phyloP scores from a whole-genome alignment of 35 echinoderm and acorn worm genomes.

The Patiria miniata region DNA sequence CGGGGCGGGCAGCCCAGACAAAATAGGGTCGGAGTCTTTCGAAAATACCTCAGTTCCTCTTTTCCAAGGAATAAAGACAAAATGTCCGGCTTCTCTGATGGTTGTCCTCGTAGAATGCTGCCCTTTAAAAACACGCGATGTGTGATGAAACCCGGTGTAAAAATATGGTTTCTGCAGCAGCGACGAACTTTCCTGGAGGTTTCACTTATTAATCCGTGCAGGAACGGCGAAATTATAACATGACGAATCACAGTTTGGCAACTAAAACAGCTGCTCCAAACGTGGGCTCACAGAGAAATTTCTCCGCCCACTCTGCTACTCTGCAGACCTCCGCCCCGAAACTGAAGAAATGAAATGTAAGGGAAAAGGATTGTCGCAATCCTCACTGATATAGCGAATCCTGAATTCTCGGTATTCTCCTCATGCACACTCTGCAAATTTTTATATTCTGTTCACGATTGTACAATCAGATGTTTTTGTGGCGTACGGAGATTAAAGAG shows the following conservation, averaged over 20 bases:
- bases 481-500: no score
- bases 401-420: conserved; percentile 1
- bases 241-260: no score
- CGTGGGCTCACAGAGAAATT: background rate
- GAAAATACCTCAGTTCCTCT: background rate
- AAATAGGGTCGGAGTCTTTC: background rate
- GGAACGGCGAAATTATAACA: no score
- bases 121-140: background rate
- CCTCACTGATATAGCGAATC: background rate
- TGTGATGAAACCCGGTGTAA: background rate
- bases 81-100: background rate
- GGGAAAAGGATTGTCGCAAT: background rate
- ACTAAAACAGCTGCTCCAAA: no score
- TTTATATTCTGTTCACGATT: background rate
- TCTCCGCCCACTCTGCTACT: background rate
- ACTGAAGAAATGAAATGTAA: conserved; percentile 4
- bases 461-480: no score
- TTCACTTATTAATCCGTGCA: no score
- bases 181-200: no score
- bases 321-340: background rate
- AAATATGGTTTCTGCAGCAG: no score
- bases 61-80: background rate
- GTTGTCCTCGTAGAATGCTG: background rate
- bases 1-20: background rate
- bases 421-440: background rate